These are phyloP conservation scores for Manduca sexta DNA, from an alignment of 1,140 invertebrate species.

Conservation along the genomic window DNA sequence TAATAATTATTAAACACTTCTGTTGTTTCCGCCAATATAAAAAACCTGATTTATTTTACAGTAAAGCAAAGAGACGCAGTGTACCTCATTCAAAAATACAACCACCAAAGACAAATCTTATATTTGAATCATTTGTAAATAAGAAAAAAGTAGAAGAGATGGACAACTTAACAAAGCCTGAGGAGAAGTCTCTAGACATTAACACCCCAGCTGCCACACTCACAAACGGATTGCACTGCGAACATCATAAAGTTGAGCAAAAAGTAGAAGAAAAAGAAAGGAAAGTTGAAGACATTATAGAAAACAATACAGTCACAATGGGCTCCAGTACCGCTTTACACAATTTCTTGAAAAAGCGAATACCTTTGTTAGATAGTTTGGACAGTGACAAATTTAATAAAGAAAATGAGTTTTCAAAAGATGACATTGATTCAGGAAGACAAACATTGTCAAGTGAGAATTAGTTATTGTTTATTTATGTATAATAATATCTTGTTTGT, in stretches of 20 bases:
- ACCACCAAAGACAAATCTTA: constrained; percentile 10
- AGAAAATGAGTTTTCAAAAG: constrained; percentile 9
- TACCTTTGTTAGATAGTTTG: constrained; percentile 19
- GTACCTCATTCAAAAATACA: constrained; percentile 22
- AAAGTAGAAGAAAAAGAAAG: no score
- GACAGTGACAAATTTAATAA: constrained; percentile 9
- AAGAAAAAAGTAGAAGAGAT: neutral
- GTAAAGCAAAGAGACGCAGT: constrained; percentile 52
- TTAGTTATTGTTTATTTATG: neutral
- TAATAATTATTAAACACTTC: no score
- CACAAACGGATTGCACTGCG: neutral
- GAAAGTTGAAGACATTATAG: neutral
- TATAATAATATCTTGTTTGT: no score
- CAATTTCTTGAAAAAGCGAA: constrained; percentile 40
- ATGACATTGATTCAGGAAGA: constrained; percentile 31
- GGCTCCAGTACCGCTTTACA: constrained; percentile 23
- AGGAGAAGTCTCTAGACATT: no score
- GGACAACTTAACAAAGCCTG: no score
- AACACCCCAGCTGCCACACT: no score
- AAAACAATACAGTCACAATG: constrained; percentile 3
- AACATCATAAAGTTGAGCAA: neutral
- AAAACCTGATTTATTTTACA: constrained; percentile 15
- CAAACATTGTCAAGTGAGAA: constrained; percentile 40
- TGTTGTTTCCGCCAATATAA: no score
- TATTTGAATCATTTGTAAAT: constrained; percentile 13